Conservation (phyloP, 2,797 vertebrate genomes). For the Eleutherodactylus coqui region DNA sequence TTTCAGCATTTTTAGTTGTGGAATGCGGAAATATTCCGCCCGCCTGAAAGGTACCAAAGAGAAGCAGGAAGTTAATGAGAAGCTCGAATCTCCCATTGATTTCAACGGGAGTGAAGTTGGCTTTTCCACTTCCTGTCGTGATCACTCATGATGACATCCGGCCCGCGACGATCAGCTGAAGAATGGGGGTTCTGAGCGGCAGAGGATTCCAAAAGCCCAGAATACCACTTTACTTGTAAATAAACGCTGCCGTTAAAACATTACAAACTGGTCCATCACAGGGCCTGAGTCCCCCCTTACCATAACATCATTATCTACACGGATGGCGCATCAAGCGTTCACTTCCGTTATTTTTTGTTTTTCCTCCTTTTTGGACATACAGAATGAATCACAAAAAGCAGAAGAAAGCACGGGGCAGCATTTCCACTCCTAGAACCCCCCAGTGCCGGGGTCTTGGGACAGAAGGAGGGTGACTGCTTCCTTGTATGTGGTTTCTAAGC, state of each 20-base stretch:
- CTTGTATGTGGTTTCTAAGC: conserved; percentile 61
- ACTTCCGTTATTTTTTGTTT: not conserved
- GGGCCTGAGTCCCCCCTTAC: not conserved
- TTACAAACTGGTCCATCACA: not conserved
- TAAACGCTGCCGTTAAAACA: not conserved
- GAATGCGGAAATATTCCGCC: too few species aligned
- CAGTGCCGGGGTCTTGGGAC: conserved; percentile 12
- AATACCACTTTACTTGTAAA: too few species aligned
- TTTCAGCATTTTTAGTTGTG: too few species aligned
- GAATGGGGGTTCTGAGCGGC: too few species aligned
- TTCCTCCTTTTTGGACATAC: not conserved
- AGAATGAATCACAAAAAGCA: conserved; percentile 25
- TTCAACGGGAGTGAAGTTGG: too few species aligned
- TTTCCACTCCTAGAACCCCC: conserved; percentile 13
- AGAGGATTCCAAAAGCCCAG: too few species aligned
- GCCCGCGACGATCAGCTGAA: too few species aligned
- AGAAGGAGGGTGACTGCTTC: conserved; percentile 52
- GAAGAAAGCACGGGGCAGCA: not conserved
- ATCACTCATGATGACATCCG: too few species aligned
- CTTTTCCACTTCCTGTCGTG: too few species aligned
- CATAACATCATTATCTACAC: not conserved
- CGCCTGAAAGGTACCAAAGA: too few species aligned
- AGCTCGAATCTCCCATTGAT: too few species aligned
- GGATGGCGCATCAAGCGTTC: not conserved
- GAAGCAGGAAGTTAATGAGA: too few species aligned